A percentile compares a stretch with the other conserved stretches of the same genome.
phyloP scores from a whole-genome alignment of 2,888 invertebrate species.

The Tetragonula carbonaria region DNA sequence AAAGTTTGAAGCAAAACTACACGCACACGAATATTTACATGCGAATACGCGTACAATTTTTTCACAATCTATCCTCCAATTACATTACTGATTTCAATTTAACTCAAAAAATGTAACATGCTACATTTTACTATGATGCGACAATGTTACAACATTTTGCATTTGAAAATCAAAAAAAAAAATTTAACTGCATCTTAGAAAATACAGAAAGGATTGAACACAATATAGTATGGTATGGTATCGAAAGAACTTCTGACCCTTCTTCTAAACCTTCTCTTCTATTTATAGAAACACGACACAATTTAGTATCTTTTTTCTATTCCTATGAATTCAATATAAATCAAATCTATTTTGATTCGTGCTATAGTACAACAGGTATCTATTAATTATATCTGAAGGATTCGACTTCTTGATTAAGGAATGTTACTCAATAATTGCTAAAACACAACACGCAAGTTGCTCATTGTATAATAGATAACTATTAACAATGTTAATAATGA shows the following conservation, averaged over 20 bases:
- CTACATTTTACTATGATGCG: background rate
- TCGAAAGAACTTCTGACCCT: background rate
- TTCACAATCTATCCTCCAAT: background rate
- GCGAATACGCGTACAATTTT: too few relatives aligned
- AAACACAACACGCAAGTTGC: too few relatives aligned
- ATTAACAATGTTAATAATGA: background rate
- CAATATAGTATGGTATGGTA: background rate
- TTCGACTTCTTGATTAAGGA: conserved; percentile 1
- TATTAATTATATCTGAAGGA: background rate
- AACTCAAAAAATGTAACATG: background rate
- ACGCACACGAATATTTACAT: conserved; percentile 23
- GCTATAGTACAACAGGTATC: background rate
- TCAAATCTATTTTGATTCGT: background rate
- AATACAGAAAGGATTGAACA: too few relatives aligned
- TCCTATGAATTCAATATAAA: background rate
- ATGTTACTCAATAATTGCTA: background rate
- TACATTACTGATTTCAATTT: background rate
- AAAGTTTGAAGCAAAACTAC: conserved; percentile 14
- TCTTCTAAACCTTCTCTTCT: background rate
- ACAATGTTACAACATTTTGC: background rate
- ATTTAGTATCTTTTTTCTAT: background rate
- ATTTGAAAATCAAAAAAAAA: background rate
- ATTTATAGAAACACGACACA: background rate
- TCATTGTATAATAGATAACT: too few relatives aligned
- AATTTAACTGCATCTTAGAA: background rate